A percentile compares a stretch with the other conserved stretches of the same genome.
These are phyloP conservation scores for Orbicella faveolata DNA, from an alignment of 64 coral and sea anemone genomes.

Conservation along the genomic window DNA sequence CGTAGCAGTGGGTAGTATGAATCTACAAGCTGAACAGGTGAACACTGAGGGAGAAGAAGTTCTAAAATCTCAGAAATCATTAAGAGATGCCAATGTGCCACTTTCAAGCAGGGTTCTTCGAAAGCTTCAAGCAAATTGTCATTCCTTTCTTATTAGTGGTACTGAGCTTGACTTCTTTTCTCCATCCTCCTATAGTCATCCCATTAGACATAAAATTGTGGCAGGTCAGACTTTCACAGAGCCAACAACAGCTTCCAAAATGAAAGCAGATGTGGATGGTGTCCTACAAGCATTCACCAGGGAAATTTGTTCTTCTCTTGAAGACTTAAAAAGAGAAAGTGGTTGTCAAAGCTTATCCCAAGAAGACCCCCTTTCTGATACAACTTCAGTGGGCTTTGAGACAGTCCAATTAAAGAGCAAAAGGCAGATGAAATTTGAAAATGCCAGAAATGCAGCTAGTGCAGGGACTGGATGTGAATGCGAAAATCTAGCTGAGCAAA, in stretches of 20 bases:
- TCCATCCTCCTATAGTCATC: slow-evolving; percentile 41
- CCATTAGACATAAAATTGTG: slow-evolving; percentile 52
- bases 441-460: not conserved
- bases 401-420: not conserved
- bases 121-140: not conserved
- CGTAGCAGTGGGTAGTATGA: not conserved
- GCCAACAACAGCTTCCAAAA: not conserved
- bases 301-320: slow-evolving; percentile 48
- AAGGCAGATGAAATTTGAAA: slow-evolving; percentile 8
- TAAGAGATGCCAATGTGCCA: not conserved
- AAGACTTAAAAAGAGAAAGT: not conserved
- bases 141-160: slow-evolving; percentile 49
- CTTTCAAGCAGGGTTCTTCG: not conserved
- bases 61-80: not conserved
- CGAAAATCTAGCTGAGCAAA: not conserved
- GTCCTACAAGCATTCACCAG: slow-evolving; percentile 14
- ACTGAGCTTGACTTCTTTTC: slow-evolving; percentile 58
- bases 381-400: not conserved
- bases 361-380: not conserved
- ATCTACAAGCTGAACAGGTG: not conserved
- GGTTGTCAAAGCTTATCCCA: not conserved
- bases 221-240: not conserved
- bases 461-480: not conserved
- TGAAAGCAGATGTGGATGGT: slow-evolving; percentile 32
- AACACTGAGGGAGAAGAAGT: not conserved